A percentile compares a stretch with the other conserved stretches of the same genome.
Evolutionary conservation across 2,888 invertebrate genomes (phyloP).

Genomic region (Loripinus fragilis): DNA sequence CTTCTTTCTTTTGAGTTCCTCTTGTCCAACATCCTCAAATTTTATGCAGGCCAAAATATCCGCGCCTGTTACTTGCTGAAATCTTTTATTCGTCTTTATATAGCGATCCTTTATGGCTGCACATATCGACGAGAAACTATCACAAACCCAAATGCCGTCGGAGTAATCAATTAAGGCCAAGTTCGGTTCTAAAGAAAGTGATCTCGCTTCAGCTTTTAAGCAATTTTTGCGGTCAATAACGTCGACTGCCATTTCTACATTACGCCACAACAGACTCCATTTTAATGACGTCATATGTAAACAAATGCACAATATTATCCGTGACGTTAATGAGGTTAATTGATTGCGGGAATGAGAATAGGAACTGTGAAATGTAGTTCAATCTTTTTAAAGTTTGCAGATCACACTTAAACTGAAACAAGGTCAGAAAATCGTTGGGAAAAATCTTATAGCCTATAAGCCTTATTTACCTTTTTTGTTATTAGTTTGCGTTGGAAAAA

Average conservation of each 20-base stretch:
- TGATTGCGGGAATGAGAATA: conserved; percentile 3
- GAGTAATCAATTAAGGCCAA: not conserved
- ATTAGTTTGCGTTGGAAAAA: no score
- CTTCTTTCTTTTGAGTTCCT: not conserved
- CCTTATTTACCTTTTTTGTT: no score
- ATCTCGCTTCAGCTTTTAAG: not conserved
- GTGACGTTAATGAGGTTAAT: no score
- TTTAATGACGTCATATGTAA: conserved; percentile 32
- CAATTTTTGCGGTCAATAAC: not conserved
- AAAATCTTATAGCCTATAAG: no score
- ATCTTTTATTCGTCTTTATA: conserved; percentile 29
- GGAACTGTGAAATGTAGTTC: conserved; percentile 11
- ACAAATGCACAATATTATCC: not conserved
- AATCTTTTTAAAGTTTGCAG: no score
- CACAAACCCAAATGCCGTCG: conserved; percentile 10
- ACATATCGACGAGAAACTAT: conserved; percentile 38
- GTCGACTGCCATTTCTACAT: conserved; percentile 27
- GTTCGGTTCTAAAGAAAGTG: not conserved
- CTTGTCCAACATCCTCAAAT: conserved; percentile 22
- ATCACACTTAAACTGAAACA: no score
- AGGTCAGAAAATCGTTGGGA: no score
- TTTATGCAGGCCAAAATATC: conserved; percentile 55
- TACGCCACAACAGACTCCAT: conserved; percentile 21
- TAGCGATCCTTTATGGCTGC: conserved; percentile 30
- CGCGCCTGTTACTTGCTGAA: conserved; percentile 25